Evolutionary conservation across 2,888 invertebrate genomes (phyloP), one percentile per base, ranked within the genome.

Genomic region (Exephanes ischioxanthus): DNA sequence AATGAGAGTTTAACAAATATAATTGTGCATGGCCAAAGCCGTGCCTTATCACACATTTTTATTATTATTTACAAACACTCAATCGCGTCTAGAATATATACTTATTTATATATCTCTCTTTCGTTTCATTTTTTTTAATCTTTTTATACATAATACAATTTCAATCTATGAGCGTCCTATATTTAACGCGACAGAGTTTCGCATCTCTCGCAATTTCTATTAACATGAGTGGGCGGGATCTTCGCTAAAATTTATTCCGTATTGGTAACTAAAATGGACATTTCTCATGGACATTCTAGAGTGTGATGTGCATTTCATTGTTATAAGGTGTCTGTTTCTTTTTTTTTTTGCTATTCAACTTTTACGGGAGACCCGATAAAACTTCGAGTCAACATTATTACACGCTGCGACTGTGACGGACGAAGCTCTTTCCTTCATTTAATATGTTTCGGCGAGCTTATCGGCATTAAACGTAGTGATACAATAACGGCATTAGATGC

Each of bases 41-140:
- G 91, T 93, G 93, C 92, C 90, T 89, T 92, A 93, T 93, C 93
- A 93, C 93, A 93, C 91, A 90, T 90, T 89, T 90, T 88, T 85
- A 68, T 80, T 82, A 51, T 82, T 91, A 92, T 92, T 89, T 92
- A 90, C 90, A 90, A 85, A 89, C 86, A 89, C 80, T 85, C 83
- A 89, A 77, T 88, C 83, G 86, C 79, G 72, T 80, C 81, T 87
- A 85, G 72, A 86, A 86, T 86, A 88, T 86, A 88, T 87, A 84
- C 86, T 86, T 63, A 70, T 70, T 83, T 80, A 68, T 82, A 76
- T 84, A 84, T 85, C 41, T 76, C 84, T 87, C 85, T 86, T 68
- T 84, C 7, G 82, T 63, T 68, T 37, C 3, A 53, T 55, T 77
- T 48, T 26, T 26, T 19, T 33, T 66, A 9, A 5, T 79, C 16